Base-by-base conservation (phyloP, 2,113 vertebrate species). In the Lophochroa leadbeateri region DNA sequence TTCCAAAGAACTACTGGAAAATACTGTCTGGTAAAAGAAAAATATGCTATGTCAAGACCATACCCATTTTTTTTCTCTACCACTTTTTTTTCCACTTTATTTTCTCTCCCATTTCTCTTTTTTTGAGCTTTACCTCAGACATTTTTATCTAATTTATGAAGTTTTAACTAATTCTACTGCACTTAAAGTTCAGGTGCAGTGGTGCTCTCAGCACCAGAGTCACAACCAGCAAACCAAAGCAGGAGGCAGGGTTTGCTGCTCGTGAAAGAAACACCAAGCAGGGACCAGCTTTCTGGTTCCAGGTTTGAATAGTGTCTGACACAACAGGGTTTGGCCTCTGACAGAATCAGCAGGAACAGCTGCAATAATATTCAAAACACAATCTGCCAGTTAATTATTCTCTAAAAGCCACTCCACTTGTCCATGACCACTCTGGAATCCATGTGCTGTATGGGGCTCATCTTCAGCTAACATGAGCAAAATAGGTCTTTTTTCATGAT, bases 341-440 rank as follows among this genome's bases (percentile, higher is more conserved):
- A 60, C 33, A 78, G 58, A 83, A 88, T 46, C 82, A 84, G 50
- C 35, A 67, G 68, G 60, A 88, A 55, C 69, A 92, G 86, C 69
- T 89, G 77, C 85, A 92, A 78, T 75, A 92, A 95, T 71, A 91
- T 55, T 60, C 60, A 88, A 95, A 96, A 94, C 55, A 91, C 28
- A 95, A 67, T 81, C 55, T 94, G 23, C 23, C 69, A 75, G 84
- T 89, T 89, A 92, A 91, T 95, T 94, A 71, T 86, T 92, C 55
- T 75, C 65, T 86, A 77, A 91, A 92, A 96, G 46, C 60, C 60
- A 63, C 60, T 90, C 41, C n/a, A 60, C 69, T 94, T 91, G 77
- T 69, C 55, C 61, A 46, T 88, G 74, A 61, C 74, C 88, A 63
- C 31, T 82, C 52, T 86, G 79, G 60, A 91, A 93, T 75, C 65